Conservation (phyloP, 2,113 vertebrate genomes). For the Cathartes aura region DNA sequence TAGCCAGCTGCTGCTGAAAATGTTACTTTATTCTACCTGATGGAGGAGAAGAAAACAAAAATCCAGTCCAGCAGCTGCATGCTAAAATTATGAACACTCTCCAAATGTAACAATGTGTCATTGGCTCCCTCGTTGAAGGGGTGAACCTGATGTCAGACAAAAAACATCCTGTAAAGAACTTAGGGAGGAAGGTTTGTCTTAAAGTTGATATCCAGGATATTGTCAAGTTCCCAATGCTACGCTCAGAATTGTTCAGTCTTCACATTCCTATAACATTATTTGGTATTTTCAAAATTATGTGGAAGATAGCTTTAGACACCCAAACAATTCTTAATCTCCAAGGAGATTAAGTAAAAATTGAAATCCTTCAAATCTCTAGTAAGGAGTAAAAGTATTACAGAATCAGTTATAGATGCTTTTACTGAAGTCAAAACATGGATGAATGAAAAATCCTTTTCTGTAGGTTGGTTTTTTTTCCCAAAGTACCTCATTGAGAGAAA, state of each 20-base stretch:
- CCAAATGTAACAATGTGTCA: background rate
- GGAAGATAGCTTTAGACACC: background rate
- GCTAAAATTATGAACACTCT: background rate
- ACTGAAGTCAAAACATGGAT: background rate
- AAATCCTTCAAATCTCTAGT: background rate
- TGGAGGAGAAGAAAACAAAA: background rate
- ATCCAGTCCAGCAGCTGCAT: background rate
- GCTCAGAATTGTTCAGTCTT: background rate
- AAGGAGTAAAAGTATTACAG: background rate
- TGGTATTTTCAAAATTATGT: background rate
- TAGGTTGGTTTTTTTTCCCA: background rate
- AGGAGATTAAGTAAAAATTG: background rate
- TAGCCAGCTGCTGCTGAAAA: background rate
- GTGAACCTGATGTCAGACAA: background rate
- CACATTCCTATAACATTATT: background rate
- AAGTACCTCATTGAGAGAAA: background rate
- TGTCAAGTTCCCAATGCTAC: background rate
- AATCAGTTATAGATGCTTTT: background rate
- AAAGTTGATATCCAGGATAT: background rate
- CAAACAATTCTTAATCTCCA: background rate
- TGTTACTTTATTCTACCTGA: background rate
- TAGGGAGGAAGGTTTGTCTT: background rate
- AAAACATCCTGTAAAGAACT: background rate
- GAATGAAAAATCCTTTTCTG: background rate
- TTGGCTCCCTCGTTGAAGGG: background rate